A percentile compares a stretch with the other conserved stretches of the same genome.
phyloP scores from a whole-genome alignment of 2,888 invertebrate genomes.

The Zygaena filipendulae region DNA sequence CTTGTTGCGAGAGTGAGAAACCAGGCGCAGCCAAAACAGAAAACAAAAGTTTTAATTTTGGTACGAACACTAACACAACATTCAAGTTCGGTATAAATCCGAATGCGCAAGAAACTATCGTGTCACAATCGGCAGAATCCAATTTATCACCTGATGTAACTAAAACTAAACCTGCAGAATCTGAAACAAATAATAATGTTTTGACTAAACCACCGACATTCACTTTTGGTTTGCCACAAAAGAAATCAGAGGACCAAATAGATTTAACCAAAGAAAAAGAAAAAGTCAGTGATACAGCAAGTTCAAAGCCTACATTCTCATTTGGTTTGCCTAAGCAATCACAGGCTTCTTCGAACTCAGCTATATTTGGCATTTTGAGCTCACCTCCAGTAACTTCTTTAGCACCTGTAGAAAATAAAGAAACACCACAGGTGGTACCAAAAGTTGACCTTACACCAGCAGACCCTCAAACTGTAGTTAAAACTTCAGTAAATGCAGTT shows the following conservation, averaged over 20 bases:
- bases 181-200: constrained; percentile 45
- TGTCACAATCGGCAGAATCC: constrained; percentile 18
- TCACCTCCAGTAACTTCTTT: constrained; percentile 6
- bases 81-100: constrained; percentile 50
- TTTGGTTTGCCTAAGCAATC: constrained; percentile 36
- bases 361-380: no score
- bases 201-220: constrained; percentile 31
- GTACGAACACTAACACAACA: constrained; percentile 20
- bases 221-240: constrained; percentile 26
- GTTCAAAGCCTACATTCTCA: constrained; percentile 29
- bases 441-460: constrained; percentile 21
- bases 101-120: constrained; percentile 23
- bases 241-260: constrained; percentile 20
- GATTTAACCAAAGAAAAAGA: constrained; percentile 15
- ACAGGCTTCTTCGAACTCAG: no score
- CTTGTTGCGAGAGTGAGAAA: constrained; percentile 37
- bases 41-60: constrained; percentile 34
- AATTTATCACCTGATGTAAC: constrained; percentile 10
- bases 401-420: constrained; percentile 18
- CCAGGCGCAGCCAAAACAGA: constrained; percentile 19
- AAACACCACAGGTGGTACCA: constrained; percentile 34
- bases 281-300: constrained; percentile 17
- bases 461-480: constrained; percentile 4
- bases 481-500: no score
- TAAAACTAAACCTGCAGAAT: constrained; percentile 22